These are phyloP conservation scores for cat (Felis catus) DNA, from an alignment of 2,113 vertebrate species.

Conservation along the genomic window DNA sequence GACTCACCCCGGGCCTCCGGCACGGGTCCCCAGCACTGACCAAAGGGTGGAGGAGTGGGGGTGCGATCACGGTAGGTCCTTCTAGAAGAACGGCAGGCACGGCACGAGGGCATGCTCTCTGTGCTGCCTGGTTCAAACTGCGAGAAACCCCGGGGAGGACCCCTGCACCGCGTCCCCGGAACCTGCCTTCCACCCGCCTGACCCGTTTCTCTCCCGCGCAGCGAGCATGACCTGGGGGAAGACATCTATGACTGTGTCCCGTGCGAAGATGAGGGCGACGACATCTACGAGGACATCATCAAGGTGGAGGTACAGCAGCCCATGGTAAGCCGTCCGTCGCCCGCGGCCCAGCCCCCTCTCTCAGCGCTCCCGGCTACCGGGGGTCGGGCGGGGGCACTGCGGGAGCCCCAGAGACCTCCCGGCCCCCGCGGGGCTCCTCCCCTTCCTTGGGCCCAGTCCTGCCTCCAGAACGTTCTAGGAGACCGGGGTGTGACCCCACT, in stretches of 20 bases:
- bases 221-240: constrained; percentile 97
- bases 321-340: constrained; percentile 89
- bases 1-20: accelerated
- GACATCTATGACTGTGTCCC: constrained; percentile 99
- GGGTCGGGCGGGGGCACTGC: background rate
- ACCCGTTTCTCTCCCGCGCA: constrained; percentile 68
- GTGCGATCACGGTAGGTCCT: accelerated
- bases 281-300: constrained; percentile 99
- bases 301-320: constrained; percentile 98
- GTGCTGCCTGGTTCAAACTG: accelerated
- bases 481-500: accelerated
- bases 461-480: accelerated
- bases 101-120: accelerated
- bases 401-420: background rate
- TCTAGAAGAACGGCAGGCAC: background rate
- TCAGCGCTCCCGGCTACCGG: background rate
- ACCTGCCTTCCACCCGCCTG: background rate
- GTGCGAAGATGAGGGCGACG: constrained; percentile 96
- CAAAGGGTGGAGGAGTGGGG: too few relatives aligned
- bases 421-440: accelerated
- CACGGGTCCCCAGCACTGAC: background rate
- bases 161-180: accelerated
- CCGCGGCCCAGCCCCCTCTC: accelerated
- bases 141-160: accelerated
- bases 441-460: background rate